Evolutionary conservation across 1,140 invertebrate species (phyloP).

Genomic region (Spodoptera litura): DNA sequence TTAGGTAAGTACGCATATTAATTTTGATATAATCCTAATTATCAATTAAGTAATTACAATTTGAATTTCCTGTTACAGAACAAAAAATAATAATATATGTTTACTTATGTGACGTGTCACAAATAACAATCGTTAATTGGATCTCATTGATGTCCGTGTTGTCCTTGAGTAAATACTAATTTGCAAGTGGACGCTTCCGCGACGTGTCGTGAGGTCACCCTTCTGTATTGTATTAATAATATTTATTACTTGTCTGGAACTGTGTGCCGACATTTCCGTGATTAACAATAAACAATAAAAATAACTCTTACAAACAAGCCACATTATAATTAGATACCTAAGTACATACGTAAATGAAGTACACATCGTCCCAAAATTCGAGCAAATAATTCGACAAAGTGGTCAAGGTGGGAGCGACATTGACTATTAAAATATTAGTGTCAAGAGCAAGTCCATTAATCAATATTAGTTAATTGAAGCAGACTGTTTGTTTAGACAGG

Average conservation of each 20-base stretch:
- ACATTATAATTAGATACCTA: neutral
- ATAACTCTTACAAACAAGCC: neutral
- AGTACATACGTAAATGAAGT: too few species aligned
- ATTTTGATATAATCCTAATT: neutral
- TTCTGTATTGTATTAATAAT: constrained; percentile 64
- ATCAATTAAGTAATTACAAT: constrained; percentile 8
- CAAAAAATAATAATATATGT: constrained; percentile 6
- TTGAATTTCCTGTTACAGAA: constrained; percentile 24
- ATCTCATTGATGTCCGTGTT: constrained; percentile 52
- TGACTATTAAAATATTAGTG: constrained; percentile 40
- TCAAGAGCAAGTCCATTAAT: constrained; percentile 37
- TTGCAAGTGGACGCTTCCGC: constrained; percentile 78
- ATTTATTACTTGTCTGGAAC: constrained; percentile 65
- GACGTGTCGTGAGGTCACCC: constrained; percentile 68
- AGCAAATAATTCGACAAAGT: constrained; percentile 25
- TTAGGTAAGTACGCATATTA: neutral
- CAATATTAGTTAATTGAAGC: constrained; percentile 37
- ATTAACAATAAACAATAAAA: constrained; percentile 53
- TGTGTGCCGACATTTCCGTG: constrained; percentile 66
- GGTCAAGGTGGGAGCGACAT: constrained; percentile 32
- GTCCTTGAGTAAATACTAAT: constrained; percentile 76
- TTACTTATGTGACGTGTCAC: constrained; percentile 28
- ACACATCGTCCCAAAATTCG: constrained; percentile 1
- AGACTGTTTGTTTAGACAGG: constrained; percentile 9
- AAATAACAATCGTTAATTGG: constrained; percentile 45